Base-by-base conservation (phyloP, 2,888 invertebrate genomes). In the Aphodius granarius region DNA sequence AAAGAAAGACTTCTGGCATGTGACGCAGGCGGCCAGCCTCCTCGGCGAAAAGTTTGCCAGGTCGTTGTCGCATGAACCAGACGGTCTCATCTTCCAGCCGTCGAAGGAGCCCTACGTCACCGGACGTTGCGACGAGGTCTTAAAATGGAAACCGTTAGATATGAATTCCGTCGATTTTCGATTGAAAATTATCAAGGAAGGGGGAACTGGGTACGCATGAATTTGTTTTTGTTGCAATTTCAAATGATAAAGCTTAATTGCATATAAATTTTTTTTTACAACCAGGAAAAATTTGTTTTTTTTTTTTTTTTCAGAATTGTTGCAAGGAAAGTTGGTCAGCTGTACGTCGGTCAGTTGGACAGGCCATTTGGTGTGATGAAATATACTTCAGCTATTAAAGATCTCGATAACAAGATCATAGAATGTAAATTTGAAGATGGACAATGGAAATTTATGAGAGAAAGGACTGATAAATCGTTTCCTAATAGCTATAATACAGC, bases 11-110 rank as follows among this genome's bases (percentile, higher is more conserved):
- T 99, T 99, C 88, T 98, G 95, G 94, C 94, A 95, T 71, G 88
- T 97, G 74, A 89, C 91, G 0, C 91, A 92, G 86, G 91, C 96
- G 0, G 89, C 88, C 3, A 91, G 90, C 81, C 88, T 96, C 17
- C 87, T 96, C 3, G 92, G 94, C 15, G 95, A 95, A 66, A 95
- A 96, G 84, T 99, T 99, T 87, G 92, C 94, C 0, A 92, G 92
- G 80, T 91, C 93, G 62, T 88, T 99, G 17, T 90, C 92, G 0
- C 99, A 99, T 85, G 98, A 99, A 86, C 98, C 98, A 0, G 99
- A 99, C 85, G 99, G 99, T 18, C 90, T 99, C 15, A 97, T 99
- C 83, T 99, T 99, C 86, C 99, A 99, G 85, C 99, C 99, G 0
- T 90, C 94, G 0, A 89, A 91, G 78, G 95, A 94, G 93, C 92